These are phyloP conservation scores for Sinodicranocentrus sp. DNA, from an alignment of 2,888 invertebrate genomes.

Conservation along the genomic window DNA sequence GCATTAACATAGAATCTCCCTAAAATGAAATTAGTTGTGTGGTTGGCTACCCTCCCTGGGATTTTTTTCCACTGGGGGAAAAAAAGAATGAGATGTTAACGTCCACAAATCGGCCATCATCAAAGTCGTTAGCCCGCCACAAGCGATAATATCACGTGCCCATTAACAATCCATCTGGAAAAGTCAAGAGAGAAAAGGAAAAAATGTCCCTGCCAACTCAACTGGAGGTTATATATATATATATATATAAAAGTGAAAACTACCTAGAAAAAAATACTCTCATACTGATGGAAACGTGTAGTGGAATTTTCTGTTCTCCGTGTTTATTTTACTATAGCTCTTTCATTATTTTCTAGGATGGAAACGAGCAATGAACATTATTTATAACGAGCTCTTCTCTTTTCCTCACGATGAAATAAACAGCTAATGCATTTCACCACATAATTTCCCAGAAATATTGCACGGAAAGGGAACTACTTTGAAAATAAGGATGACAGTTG, in stretches of 20 bases:
- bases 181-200: neutral
- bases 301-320: too few species aligned
- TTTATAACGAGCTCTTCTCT: slow-evolving; percentile 38
- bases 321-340: too few species aligned
- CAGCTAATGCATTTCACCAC: slow-evolving; percentile 36
- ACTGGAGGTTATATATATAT: too few species aligned
- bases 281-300: too few species aligned
- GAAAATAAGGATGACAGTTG: neutral
- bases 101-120: slow-evolving; percentile 62
- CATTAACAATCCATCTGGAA: slow-evolving; percentile 60
- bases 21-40: too few species aligned
- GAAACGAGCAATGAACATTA: slow-evolving; percentile 27
- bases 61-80: too few species aligned
- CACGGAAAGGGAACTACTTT: neutral
- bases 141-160: slow-evolving; percentile 68
- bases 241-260: too few species aligned
- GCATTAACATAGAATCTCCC: neutral
- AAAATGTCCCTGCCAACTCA: too few species aligned
- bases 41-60: too few species aligned
- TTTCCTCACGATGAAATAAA: slow-evolving; percentile 27
- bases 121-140: slow-evolving; percentile 57
- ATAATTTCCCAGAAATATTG: neutral
- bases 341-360: too few species aligned
- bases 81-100: slow-evolving; percentile 61
- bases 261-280: too few species aligned